Evolutionary conservation across 1,140 invertebrate species (phyloP).

Genomic region (Pissodes strobi): DNA sequence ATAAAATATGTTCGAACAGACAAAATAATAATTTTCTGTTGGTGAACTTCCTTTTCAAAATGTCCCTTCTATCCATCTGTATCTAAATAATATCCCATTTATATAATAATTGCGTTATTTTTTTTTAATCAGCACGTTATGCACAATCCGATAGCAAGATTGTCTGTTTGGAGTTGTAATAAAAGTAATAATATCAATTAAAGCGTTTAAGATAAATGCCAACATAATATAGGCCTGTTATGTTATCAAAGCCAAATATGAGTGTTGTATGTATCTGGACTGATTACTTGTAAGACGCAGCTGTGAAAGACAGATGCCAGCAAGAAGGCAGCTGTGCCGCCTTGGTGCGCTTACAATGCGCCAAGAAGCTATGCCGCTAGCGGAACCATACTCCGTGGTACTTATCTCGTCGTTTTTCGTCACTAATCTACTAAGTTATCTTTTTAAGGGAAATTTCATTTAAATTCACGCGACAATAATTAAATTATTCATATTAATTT

Average conservation of each 20-base stretch:
- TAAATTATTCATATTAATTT: no score
- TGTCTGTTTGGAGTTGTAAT: constrained; percentile 19
- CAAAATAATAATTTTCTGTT: no score
- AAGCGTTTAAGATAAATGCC: constrained; percentile 8
- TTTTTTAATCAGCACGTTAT: neutral
- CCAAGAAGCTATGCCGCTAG: constrained; percentile 17
- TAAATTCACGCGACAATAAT: no score
- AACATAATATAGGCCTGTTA: constrained; percentile 26
- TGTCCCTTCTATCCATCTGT: neutral
- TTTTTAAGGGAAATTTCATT: no score
- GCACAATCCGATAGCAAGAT: neutral
- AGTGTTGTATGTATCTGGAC: constrained; percentile 38
- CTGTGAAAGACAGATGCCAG: constrained; percentile 37
- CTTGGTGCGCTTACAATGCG: constrained; percentile 30
- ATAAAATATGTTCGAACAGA: no score
- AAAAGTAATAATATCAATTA: constrained; percentile 14
- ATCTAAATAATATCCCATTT: neutral
- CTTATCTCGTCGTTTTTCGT: constrained; percentile 4
- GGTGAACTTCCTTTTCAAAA: no score
- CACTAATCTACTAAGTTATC: no score
- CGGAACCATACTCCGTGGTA: constrained; percentile 23
- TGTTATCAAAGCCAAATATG: constrained; percentile 39
- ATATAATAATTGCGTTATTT: neutral
- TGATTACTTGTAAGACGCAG: constrained; percentile 36
- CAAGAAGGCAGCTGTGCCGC: constrained; percentile 30